A percentile compares a stretch with the other conserved stretches of the same genome.
Conservation (phyloP, 2,113 vertebrate species). For the Brienomyrus brachyistius region DNA sequence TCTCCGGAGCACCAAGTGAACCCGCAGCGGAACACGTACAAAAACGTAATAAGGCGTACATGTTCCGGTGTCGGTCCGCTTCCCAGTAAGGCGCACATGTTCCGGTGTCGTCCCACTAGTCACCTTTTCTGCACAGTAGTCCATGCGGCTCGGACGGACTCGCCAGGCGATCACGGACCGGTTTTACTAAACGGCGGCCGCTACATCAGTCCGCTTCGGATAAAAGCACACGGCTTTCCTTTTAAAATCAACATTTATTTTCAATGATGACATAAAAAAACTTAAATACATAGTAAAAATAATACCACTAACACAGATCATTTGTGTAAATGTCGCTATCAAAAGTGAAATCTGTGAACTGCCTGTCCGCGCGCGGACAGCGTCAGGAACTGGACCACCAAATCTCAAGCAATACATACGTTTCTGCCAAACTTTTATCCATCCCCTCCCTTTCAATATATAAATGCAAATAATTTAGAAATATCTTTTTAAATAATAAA, state of each 20-base stretch:
- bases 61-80: no score
- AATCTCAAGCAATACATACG: not conserved
- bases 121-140: no score
- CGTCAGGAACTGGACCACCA: not conserved
- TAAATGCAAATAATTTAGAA: constrained; percentile 6
- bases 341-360: not conserved
- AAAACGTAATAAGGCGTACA: not conserved
- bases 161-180: not conserved
- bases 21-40: not conserved
- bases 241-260: constrained; percentile 14
- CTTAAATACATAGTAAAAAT: constrained; percentile 14
- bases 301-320: constrained; percentile 4
- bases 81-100: no score
- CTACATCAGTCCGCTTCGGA: not conserved
- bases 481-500: not conserved
- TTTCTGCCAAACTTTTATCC: not conserved
- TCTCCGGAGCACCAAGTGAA: no score
- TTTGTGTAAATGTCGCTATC: not conserved
- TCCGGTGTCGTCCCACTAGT: no score
- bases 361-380: not conserved
- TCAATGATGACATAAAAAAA: constrained; percentile 9
- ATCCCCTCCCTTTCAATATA: not conserved
- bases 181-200: not conserved
- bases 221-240: not conserved
- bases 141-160: not conserved